phyloP scores from a whole-genome alignment of 2,888 invertebrate species.

The Papilio demoleus region DNA sequence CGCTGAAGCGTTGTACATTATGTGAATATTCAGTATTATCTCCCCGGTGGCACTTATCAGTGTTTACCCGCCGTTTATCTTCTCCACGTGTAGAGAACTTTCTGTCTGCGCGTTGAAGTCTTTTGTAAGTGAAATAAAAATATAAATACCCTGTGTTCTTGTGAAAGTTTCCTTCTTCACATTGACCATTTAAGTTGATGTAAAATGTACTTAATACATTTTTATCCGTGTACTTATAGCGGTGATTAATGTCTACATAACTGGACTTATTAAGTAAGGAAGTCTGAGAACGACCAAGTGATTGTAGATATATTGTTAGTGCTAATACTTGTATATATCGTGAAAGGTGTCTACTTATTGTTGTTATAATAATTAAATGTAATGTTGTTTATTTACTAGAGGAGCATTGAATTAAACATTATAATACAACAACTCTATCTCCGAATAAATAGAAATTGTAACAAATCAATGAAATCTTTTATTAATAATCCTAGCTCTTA shows the following conservation, averaged over 20 bases:
- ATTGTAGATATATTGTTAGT: slow-evolving; percentile 70
- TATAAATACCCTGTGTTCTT: slow-evolving; percentile 35
- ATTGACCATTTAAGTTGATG: slow-evolving; percentile 50
- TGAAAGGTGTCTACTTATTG: slow-evolving; percentile 67
- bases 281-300: slow-evolving; percentile 83
- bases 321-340: slow-evolving; percentile 77
- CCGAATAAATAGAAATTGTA: slow-evolving; percentile 74
- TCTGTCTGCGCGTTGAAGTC: slow-evolving; percentile 55
- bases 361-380: slow-evolving; percentile 69
- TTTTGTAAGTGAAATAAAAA: slow-evolving; percentile 47
- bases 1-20: slow-evolving; percentile 45
- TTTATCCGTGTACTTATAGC: slow-evolving; percentile 52
- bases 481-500: slow-evolving; percentile 41
- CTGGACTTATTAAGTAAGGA: slow-evolving; percentile 60
- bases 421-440: slow-evolving; percentile 61
- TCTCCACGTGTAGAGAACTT: slow-evolving; percentile 24
- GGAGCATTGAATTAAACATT: slow-evolving; percentile 62
- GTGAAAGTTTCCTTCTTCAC: slow-evolving; percentile 32
- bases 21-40: slow-evolving; percentile 51
- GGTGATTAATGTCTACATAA: slow-evolving; percentile 58
- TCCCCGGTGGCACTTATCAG: slow-evolving; percentile 7
- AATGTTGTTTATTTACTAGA: slow-evolving; percentile 77
- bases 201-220: slow-evolving; percentile 51
- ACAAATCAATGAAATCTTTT: slow-evolving; percentile 57
- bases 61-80: slow-evolving; percentile 11